Evolutionary conservation across 2,888 invertebrate genomes (phyloP), one percentile per base, ranked within the genome.

Genomic region (Trachelus iudaicus): DNA sequence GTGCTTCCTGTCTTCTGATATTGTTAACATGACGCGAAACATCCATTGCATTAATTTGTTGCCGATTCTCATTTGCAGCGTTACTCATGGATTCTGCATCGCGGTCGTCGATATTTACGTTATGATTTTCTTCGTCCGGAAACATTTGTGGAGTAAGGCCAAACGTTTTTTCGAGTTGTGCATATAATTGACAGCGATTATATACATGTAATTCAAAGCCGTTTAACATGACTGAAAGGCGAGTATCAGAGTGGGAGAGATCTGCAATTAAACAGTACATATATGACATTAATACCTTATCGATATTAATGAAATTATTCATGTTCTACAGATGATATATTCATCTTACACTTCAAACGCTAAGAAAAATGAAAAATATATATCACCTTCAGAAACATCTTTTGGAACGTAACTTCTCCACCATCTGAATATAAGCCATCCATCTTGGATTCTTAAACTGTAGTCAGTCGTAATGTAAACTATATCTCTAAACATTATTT

Each of bases 401-500:
- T 98, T 98, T 75, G 98, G 97, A 76, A 98, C 96, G 91, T 98
- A 98, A 68, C 97, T 96, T 82, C 98, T 94, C 99, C 99, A 99
- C 97, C 98, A 99, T 75, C 98, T 94, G 92, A 99, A 99, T 92
- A 99, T 98, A 82, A 98, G 94, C 94, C 98, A 98, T 2, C 99
- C 99, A 93, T 99, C 99, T 92, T 98, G 98, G 83, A 98, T 95
- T 83, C 98, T 94, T 71, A 98, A 92, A 56, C 98, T 96, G 92
- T 96, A 98, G 93, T 99, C 99, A 89, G 97, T 96, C 82, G 97
- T 98, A 80, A 98, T 96, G 89, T 97, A 98, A 77, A 97, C 96
- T 85, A 99, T 95, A 93, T 99, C 98, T 79, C 98, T 94, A 92
- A 99, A 98, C 99, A 99, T 99, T 77, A 99, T 96, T 93, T 99